Evolutionary conservation across 2,113 vertebrate genomes (phyloP).

Genomic region (Mustelus asterias): DNA sequence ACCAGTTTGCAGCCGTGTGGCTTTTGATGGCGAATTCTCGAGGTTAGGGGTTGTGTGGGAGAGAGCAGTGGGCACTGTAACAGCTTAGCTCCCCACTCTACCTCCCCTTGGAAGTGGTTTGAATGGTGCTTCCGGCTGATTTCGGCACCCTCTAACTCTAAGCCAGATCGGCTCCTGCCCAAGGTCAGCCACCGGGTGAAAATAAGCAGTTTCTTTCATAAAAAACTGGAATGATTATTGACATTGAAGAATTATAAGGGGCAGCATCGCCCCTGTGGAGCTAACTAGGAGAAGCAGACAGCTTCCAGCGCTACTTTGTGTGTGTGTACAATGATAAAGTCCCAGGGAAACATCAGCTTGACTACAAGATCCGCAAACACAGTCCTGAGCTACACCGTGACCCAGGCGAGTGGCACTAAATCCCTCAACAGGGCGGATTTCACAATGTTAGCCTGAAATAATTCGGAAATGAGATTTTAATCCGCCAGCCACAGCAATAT

Average conservation of each 20-base stretch:
- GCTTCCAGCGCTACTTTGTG: no score
- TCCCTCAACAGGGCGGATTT: constrained; percentile 14
- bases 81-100: neutral
- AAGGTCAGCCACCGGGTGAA: neutral
- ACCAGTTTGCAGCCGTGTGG: neutral
- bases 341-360: neutral
- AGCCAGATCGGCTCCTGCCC: neutral
- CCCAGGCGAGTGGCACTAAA: neutral
- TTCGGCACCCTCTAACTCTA: neutral
- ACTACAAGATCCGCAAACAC: neutral
- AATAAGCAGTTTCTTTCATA: neutral
- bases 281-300: no score
- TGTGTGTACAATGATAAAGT: no score
- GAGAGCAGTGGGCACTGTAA: no score
- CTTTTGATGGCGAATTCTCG: neutral
- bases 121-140: neutral
- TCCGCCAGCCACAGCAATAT: neutral
- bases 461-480: constrained; percentile 29
- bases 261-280: no score
- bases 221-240: neutral
- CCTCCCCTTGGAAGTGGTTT: neutral
- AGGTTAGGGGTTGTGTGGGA: neutral
- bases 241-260: neutral
- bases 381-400: neutral
- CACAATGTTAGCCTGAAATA: neutral